Evolutionary conservation across 2,888 invertebrate genomes (phyloP), one percentile per base, ranked within the genome.

Genomic region (Acrobasis suavella): DNA sequence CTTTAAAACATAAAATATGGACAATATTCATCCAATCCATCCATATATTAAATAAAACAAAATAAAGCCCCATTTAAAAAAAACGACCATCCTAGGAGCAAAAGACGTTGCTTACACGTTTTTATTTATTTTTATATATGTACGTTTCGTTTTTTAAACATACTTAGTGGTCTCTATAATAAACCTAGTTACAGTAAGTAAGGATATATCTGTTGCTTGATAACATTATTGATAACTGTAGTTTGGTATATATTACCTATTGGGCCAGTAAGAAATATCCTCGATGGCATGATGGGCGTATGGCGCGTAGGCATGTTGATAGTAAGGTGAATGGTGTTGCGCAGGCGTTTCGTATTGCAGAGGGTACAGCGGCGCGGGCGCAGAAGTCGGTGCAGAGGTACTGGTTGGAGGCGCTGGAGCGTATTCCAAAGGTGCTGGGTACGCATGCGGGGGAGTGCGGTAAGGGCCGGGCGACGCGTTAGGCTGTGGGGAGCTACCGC

Each of bases 181-280:
- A 32, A 32, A 6, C 32, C 32, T 32, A 6, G 22, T 22, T 22
- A 22, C 22, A 22, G 3, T 22, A 22, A 3, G 22, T 22, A 22
- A 22, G 22, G 1, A 22, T 22, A 22, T 22, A 22, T 22, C 22
- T 22, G 22, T 22, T 22, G 22, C 22, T 22, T 32, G 32, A 32
- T 32, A 32, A 32, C 7, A 3, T 22, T 22, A 22, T 32, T 32
- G 32, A 32, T 32, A 2, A 32, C 2, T 32, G 32, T 32, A 32
- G 32, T 0, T 32, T 32, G 32, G 32, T 42, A 12, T 42, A 46
- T 46, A n/a, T 46, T 64, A 91, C 91, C 91, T 85, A 70, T 92
- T 91, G 46, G 91, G 91, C 91, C 91, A 92, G 66, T 91, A 92
- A 0, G 91, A 91, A 60, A 92, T 91, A 69, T 92, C 91, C 72